Conservation (phyloP, 2,113 vertebrate genomes). For the Danio rerio region GRCz12tu NC_133180.1:41871501-41872000, state of each 20-base stretch:
- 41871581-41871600: conserved; percentile 60
- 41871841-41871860: conserved; percentile 71
- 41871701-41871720: conserved; percentile 62
- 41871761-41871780: conserved; percentile 69
- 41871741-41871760: conserved; percentile 82
- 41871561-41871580: conserved; percentile 69
- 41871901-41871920: conserved; percentile 97
- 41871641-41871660: conserved; percentile 8
- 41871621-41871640: conserved; percentile 30
- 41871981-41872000: conserved; percentile 69
- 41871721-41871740: conserved; percentile 65
- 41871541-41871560: conserved; percentile 68
- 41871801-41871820: conserved; percentile 77
- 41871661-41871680: conserved; percentile 53
- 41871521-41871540: conserved; percentile 84
- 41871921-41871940: conserved; percentile 91
- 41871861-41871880: conserved; percentile 76
- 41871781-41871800: conserved; percentile 52
- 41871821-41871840: conserved; percentile 78
- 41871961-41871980: conserved; percentile 80
- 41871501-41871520: conserved; percentile 92
- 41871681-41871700: conserved; percentile 42
- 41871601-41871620: conserved; percentile 11
- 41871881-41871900: conserved; percentile 83
- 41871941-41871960: conserved; percentile 78